Percentiles rank a stretch among this genome's conserved stretches.
Conservation (phyloP, 1,140 invertebrate genomes). For the Idris sp. region DNA sequence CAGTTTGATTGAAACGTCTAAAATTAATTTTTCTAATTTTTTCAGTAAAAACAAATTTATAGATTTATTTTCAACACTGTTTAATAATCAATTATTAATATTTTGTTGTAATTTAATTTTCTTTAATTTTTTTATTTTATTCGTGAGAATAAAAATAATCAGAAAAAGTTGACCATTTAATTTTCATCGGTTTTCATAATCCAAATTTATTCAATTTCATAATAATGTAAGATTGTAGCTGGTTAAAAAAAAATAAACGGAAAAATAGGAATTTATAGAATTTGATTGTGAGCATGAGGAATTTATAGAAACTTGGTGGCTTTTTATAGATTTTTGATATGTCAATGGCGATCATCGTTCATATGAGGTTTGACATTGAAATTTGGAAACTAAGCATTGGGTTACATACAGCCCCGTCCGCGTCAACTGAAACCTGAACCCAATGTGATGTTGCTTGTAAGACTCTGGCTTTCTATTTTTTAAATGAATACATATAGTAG, state of each 20-base stretch:
- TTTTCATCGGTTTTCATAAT: conserved; percentile 20
- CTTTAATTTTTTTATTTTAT: conserved; percentile 8
- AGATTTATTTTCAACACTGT: too few relatives aligned
- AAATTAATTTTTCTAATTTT: too few relatives aligned
- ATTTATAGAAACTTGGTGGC: conserved; percentile 31
- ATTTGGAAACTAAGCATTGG: conserved; percentile 32
- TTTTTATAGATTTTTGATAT: too few relatives aligned
- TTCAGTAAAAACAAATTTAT: too few relatives aligned
- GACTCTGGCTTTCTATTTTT: too few relatives aligned
- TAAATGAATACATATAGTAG: too few relatives aligned
- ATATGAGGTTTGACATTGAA: conserved; percentile 13
- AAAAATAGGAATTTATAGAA: not conserved
- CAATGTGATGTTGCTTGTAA: conserved; percentile 11
- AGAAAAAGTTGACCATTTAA: conserved; percentile 15
- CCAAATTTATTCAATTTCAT: conserved; percentile 15
- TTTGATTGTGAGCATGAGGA: conserved; percentile 14
- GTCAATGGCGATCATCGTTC: conserved; percentile 11
- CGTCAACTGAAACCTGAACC: conserved; percentile 47
- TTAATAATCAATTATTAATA: conserved; percentile 1
- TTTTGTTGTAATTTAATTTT: not conserved
- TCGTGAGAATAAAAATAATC: conserved; percentile 27
- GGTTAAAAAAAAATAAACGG: too few relatives aligned
- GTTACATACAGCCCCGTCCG: conserved; percentile 12
- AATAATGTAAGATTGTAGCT: not conserved
- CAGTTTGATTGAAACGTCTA: too few relatives aligned